These are phyloP conservation scores for Notodonta ziczac DNA, from an alignment of 2,888 invertebrate genomes.

Conservation along the genomic window DNA sequence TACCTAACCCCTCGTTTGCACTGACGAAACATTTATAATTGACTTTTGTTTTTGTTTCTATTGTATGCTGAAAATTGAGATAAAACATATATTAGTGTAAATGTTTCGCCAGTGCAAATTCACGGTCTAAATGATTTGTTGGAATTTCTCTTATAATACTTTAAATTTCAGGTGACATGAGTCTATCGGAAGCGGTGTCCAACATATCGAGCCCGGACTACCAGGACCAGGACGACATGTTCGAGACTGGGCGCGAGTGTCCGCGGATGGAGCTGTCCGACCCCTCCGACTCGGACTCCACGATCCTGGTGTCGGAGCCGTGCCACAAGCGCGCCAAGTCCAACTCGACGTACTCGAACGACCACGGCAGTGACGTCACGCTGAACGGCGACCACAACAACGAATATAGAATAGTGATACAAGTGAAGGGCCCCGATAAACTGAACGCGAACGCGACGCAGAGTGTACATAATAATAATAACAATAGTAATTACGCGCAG, in stretches of 20 bases:
- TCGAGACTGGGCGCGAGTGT: constrained; percentile 90
- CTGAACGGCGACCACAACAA: constrained; percentile 78
- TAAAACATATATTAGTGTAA: no score
- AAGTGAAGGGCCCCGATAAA: constrained; percentile 82
- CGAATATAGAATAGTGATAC: constrained; percentile 92
- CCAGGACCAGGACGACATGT: constrained; percentile 94
- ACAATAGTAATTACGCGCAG: constrained; percentile 73
- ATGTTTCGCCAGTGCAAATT: no score
- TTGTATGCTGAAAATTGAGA: no score
- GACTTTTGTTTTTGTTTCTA: not conserved
- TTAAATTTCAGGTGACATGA: constrained; percentile 87
- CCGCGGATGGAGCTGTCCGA: constrained; percentile 94
- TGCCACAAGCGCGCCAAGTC: constrained; percentile 84
- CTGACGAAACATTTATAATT: not conserved
- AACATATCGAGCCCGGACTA: constrained; percentile 96
- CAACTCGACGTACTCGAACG: constrained; percentile 73
- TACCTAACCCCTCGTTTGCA: no score
- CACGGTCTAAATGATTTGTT: not conserved
- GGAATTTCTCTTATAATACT: constrained; percentile 8
- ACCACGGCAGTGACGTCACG: constrained; percentile 85
- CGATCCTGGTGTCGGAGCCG: constrained; percentile 93
- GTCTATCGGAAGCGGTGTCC: constrained; percentile 93
- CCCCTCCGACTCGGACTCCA: constrained; percentile 95
- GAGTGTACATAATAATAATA: constrained; percentile 65
- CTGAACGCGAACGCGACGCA: constrained; percentile 65